Evolutionary conservation across 2,113 vertebrate genomes (phyloP), one percentile per base, ranked within the genome.

Genomic region (Forbesichthys agassizii): DNA sequence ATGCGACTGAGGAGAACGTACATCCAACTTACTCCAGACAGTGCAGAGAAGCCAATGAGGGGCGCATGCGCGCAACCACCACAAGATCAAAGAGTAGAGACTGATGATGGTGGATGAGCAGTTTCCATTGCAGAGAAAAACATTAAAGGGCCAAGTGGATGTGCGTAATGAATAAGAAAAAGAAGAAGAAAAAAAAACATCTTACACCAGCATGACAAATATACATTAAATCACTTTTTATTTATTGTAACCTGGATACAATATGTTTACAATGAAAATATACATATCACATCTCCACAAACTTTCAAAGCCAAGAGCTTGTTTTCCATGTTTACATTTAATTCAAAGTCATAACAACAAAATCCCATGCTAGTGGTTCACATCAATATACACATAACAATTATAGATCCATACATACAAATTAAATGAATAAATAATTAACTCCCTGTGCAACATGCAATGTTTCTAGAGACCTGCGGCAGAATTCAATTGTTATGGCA

Each of bases 11-110:
- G 93, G 94, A 95, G 91, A 92, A 92, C 92, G 92, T 93, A 92
- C 95, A 96, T 94, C 95, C 96, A 99, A 99, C 96, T 99, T 98
- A 94, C 95, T 96, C 94, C 95, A 95, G 94, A 94, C 96, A 93
- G 96, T 92, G 97, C 96, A 95, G 96, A 95, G 94, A 95, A 95
- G 93, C 96, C 95, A 96, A 95, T 96, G 96, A 94, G 95, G 89
- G 75, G 94, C 97, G 96, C 97, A 98, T 99, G 97, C 97, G 97
- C 95, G 95, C 93, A 92, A 91, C 81, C 93, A 92, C 93, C 95
- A 93, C 93, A 93, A 96, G 94, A 98, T 98, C 95, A 97, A 96
- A 96, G 95, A 95, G 94, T 94, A 93, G 95, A 93, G 94, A 93
- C 94, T 94, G 92, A 90, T 92, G 95, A 95, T 94, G 93, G 93